Conservation (phyloP, 23 tunicate genomes). For the Trididemnum clinides region DNA sequence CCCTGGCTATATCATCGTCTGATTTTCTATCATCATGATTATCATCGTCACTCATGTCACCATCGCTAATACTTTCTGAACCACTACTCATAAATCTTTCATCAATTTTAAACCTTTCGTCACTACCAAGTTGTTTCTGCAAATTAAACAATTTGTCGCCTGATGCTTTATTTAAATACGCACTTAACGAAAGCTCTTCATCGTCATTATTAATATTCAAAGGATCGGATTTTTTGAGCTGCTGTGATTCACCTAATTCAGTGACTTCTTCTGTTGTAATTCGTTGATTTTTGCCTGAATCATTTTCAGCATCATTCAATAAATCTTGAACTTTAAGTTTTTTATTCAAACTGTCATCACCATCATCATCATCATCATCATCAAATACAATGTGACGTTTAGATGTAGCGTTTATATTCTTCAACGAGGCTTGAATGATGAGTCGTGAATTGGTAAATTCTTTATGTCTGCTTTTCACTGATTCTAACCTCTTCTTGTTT, state of each 20-base stretch:
- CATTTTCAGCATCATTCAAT: too few species aligned
- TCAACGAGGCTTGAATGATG: neutral
- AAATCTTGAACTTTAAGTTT: neutral
- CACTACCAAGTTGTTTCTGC: constrained; percentile 9
- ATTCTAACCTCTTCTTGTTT: neutral
- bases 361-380: neutral
- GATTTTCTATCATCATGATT: neutral
- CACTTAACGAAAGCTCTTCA: neutral
- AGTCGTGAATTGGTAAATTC: neutral
- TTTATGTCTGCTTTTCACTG: neutral
- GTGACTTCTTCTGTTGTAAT: neutral
- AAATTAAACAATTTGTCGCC: neutral
- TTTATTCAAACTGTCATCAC: neutral
- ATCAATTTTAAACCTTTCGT: constrained; percentile 49
- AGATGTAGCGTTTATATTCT: neutral
- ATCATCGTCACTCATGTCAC: neutral
- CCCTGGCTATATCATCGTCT: neutral
- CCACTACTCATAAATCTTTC: constrained; percentile 33
- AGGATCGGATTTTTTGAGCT: neutral
- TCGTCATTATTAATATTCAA: neutral
- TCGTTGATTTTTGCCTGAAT: neutral
- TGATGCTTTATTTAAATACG: neutral
- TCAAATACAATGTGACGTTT: neutral
- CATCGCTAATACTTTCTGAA: neutral
- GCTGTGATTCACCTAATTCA: neutral